A percentile compares a stretch with the other conserved stretches of the same genome.
Conservation (phyloP, 2,113 vertebrate genomes). For the Ibidorhyncha struthersii region DNA sequence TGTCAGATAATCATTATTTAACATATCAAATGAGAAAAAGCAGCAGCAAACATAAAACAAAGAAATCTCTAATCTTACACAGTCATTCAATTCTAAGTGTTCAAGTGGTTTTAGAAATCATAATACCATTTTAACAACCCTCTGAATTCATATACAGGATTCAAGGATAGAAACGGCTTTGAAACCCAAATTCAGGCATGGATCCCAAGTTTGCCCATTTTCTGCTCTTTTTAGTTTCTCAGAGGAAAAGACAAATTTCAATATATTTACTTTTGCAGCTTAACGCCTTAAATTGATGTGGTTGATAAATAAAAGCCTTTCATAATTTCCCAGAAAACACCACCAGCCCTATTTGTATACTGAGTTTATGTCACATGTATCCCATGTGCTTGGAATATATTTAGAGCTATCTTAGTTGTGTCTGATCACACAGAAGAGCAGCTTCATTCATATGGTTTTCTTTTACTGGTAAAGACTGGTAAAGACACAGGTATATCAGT, state of each 20-base stretch:
- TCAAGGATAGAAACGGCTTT: background rate
- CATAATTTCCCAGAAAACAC: background rate
- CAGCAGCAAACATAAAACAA: background rate
- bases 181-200: background rate
- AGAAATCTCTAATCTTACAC: background rate
- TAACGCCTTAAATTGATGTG: background rate
- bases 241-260: background rate
- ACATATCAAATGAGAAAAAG: background rate
- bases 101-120: background rate
- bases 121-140: background rate
- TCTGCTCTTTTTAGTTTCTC: background rate
- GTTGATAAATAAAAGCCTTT: background rate
- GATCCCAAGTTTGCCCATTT: background rate
- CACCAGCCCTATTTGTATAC: accelerated
- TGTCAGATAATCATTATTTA: background rate
- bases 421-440: background rate
- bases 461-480: background rate
- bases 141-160: background rate
- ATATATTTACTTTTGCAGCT: background rate
- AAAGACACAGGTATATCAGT: accelerated
- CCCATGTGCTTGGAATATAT: background rate
- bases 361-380: background rate
- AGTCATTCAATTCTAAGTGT: background rate
- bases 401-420: background rate
- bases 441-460: background rate